Evolutionary conservation across 2,797 vertebrate genomes (phyloP).

Genomic region (Bothrops alternatus): DNA sequence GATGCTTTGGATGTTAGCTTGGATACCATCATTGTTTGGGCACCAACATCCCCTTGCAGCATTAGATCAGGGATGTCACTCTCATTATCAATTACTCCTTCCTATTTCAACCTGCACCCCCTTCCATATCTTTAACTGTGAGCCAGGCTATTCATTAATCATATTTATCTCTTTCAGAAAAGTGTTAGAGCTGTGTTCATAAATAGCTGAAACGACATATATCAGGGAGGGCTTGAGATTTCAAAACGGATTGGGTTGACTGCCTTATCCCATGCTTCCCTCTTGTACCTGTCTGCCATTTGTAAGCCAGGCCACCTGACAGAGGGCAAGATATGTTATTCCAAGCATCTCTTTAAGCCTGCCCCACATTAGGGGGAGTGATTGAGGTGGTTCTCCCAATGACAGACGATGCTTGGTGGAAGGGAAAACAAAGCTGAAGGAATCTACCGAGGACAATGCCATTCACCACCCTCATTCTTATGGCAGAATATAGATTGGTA

Average conservation of each 20-base stretch:
- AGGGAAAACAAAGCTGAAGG: background rate
- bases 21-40: background rate
- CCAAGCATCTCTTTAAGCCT: background rate
- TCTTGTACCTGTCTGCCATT: background rate
- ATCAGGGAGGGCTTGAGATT: background rate
- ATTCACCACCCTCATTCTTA: background rate
- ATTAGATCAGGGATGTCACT: background rate
- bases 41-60: background rate
- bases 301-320: background rate
- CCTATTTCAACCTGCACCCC: background rate
- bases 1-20: background rate
- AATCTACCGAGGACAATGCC: background rate
- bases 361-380: background rate
- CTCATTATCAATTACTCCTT: background rate
- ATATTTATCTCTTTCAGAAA: background rate
- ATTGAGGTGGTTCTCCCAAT: background rate
- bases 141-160: background rate
- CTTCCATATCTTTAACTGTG: background rate
- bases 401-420: background rate
- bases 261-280: background rate
- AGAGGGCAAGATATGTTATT: background rate
- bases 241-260: background rate
- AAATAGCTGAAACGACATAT: background rate
- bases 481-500: background rate
- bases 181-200: background rate